These are phyloP conservation scores for Arbacia lixula DNA, from an alignment of 53 echinoderm and acorn worm genomes.

Conservation along the genomic window DNA sequence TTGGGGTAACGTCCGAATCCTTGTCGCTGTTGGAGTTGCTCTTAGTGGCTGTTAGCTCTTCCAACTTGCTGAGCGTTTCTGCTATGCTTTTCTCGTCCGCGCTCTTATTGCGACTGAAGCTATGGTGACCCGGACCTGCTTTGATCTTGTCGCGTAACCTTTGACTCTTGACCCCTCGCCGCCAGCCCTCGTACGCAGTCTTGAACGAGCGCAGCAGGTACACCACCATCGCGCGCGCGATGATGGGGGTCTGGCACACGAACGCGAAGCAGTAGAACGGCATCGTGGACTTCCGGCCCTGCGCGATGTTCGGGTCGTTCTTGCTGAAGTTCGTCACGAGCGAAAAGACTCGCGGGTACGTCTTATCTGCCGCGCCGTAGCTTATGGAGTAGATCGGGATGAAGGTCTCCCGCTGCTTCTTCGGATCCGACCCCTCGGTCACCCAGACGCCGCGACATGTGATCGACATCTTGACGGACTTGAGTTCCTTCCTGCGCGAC, in stretches of 20 bases:
- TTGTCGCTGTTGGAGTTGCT: background rate
- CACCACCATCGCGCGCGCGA: slow-evolving; percentile 87
- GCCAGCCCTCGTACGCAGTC: slow-evolving; percentile 80
- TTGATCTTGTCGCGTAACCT: slow-evolving; percentile 49
- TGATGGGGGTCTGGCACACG: slow-evolving; percentile 67
- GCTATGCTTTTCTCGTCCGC: slow-evolving; percentile 12
- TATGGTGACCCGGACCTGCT: slow-evolving; percentile 42
- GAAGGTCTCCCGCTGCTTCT: slow-evolving; percentile 80
- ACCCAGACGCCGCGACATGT: slow-evolving; percentile 82
- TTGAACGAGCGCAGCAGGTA: slow-evolving; percentile 89
- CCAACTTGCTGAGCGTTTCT: background rate
- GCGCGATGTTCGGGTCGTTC: slow-evolving; percentile 36
- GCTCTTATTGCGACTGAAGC: background rate
- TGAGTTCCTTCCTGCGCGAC: slow-evolving; percentile 72
- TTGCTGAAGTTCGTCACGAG: slow-evolving; percentile 83
- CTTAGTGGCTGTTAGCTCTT: slow-evolving; percentile 17
- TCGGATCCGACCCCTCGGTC: slow-evolving; percentile 71
- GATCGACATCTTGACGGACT: slow-evolving; percentile 75
- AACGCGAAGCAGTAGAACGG: slow-evolving; percentile 88
- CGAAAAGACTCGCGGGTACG: slow-evolving; percentile 79
- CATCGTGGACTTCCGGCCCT: slow-evolving; percentile 16
- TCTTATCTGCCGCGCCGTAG: slow-evolving; percentile 88
- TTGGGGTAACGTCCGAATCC: background rate
- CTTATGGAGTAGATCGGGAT: slow-evolving; percentile 96
- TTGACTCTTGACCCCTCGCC: slow-evolving; percentile 69